These are phyloP conservation scores for Pterocles gutturalis DNA, from an alignment of 2,113 vertebrate genomes.

Conservation along the genomic window DNA sequence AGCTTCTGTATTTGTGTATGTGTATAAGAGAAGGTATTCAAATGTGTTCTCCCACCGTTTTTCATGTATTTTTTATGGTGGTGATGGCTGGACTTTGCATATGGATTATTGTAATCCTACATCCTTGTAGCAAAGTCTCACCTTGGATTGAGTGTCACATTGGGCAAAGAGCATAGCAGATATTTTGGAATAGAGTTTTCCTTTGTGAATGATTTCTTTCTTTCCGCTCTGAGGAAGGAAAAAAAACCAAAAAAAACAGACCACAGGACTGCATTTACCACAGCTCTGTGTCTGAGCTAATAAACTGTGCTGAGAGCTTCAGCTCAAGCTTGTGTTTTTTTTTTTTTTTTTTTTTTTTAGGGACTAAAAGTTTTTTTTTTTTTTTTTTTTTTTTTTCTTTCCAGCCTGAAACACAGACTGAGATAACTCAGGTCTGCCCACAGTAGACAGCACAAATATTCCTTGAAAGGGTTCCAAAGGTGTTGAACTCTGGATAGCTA, in stretches of 20 bases:
- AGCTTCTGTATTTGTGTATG: not conserved
- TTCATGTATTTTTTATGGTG: not conserved
- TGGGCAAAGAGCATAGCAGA: not conserved
- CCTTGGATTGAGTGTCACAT: not conserved
- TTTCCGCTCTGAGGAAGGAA: not conserved
- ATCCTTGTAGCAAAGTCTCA: not conserved
- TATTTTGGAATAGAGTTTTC: slow-evolving; percentile 6
- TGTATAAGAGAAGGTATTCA: not conserved
- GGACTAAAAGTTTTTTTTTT: not conserved
- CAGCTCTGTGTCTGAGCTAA: slow-evolving; percentile 18
- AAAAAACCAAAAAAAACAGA: not conserved
- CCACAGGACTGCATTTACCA: slow-evolving; percentile 7
- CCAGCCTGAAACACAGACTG: not conserved
- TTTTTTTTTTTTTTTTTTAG: not conserved
- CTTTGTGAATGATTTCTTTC: not conserved
- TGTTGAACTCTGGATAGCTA: not conserved
- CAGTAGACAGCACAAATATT: not conserved
- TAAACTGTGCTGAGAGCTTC: slow-evolving; percentile 9
- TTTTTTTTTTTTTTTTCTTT: not conserved
- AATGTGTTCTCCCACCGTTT: not conserved
- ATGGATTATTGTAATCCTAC: not conserved
- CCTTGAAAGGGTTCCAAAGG: not conserved
- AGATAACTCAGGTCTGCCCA: slow-evolving; percentile 10
- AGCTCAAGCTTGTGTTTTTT: not conserved
- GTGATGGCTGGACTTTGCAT: not conserved